Percentiles rank a stretch among this genome's conserved stretches.
Conservation (phyloP, 2,113 vertebrate species). For the Danio rerio region DNA sequence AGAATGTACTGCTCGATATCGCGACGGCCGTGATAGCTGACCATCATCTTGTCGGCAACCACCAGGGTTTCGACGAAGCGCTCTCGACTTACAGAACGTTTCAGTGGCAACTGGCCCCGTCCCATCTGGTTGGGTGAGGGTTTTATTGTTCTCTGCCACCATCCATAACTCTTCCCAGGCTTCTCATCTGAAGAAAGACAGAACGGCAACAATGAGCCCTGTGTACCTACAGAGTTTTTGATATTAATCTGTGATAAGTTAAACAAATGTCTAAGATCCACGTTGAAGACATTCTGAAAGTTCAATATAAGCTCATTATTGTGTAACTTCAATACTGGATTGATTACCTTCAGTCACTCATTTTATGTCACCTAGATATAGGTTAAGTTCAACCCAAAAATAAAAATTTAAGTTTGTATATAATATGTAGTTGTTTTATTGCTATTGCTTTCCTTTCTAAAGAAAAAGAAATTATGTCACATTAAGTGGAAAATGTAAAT, state of each 20-base stretch:
- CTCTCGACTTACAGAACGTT: conserved; percentile 93
- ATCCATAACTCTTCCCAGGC: conserved; percentile 86
- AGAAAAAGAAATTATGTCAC: too few relatives aligned
- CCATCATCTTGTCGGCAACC: conserved; percentile 99
- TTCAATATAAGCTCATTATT: not conserved
- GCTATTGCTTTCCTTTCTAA: too few relatives aligned
- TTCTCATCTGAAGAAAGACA: conserved; percentile 84
- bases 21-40: conserved; percentile 94
- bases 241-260: not conserved
- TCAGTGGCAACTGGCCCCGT: conserved; percentile 88
- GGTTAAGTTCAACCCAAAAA: too few relatives aligned
- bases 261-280: not conserved
- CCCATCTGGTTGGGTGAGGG: conserved; percentile 88
- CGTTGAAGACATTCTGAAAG: not conserved
- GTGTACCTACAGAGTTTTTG: not conserved
- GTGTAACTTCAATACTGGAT: not conserved
- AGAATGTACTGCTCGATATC: conserved; percentile 99
- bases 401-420: too few relatives aligned
- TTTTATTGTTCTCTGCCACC: conserved; percentile 91
- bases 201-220: not conserved
- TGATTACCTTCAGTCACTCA: conserved; percentile 6
- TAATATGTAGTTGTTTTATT: too few relatives aligned
- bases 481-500: too few relatives aligned
- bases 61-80: conserved; percentile 97
- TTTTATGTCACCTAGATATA: too few relatives aligned